Evolutionary conservation across 2,797 vertebrate genomes (phyloP).

Genomic region (Acanthiza pusilla): DNA sequence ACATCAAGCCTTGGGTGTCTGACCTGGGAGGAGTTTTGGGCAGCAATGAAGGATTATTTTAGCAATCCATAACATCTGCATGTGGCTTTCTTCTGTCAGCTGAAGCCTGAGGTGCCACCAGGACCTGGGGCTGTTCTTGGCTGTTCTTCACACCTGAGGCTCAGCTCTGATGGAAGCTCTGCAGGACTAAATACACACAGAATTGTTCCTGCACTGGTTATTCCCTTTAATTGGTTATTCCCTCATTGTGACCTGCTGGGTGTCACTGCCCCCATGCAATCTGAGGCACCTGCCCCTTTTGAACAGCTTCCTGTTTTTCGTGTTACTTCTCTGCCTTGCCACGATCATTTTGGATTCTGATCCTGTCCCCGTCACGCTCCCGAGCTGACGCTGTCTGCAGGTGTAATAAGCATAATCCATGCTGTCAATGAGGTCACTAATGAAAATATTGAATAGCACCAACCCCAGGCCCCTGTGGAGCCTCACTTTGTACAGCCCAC

Average conservation of each 20-base stretch:
- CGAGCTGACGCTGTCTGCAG: not conserved
- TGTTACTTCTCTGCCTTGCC: not conserved
- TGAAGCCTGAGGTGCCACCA: not conserved
- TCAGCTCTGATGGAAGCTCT: not conserved
- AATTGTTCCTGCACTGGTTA: not conserved
- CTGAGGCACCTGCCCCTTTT: not conserved
- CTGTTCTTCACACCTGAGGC: not conserved
- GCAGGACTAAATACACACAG: accelerated
- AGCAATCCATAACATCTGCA: not conserved
- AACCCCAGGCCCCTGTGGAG: not conserved
- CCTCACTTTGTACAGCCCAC: not conserved
- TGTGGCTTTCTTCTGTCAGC: not conserved
- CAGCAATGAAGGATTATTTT: not conserved
- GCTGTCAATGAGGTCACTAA: not conserved
- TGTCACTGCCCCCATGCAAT: not conserved
- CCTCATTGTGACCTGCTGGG: not conserved
- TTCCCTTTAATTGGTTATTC: not conserved
- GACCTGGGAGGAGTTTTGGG: not conserved
- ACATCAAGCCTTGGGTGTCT: not conserved
- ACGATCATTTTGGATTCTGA: not conserved
- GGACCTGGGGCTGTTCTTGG: not conserved
- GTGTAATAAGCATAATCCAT: not conserved
- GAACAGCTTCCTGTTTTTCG: not conserved
- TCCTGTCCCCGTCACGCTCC: not conserved
- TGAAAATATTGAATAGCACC: not conserved